Percentiles rank a stretch among this genome's conserved stretches.
phyloP scores from a whole-genome alignment of 2,113 vertebrate genomes.

The Propithecus coquereli region DNA sequence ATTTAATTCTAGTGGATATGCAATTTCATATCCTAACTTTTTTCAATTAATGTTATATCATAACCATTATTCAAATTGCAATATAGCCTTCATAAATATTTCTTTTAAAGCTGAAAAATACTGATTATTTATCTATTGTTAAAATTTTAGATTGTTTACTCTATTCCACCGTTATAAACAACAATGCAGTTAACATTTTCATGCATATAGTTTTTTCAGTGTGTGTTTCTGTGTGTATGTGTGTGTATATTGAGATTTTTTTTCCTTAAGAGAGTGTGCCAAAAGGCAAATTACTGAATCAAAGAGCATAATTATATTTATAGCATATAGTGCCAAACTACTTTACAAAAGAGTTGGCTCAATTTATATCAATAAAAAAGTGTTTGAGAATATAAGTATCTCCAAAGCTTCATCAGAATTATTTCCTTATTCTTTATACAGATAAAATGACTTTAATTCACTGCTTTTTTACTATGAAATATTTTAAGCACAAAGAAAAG shows the following conservation, averaged over 20 bases:
- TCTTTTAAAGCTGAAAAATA: neutral
- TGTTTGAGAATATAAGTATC: neutral
- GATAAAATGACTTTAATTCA: neutral
- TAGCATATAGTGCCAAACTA: neutral
- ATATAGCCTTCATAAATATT: neutral
- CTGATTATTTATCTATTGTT: neutral
- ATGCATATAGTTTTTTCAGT: neutral
- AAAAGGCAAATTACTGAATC: neutral
- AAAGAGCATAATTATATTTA: neutral
- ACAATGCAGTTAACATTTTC: neutral
- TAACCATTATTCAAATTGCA: neutral
- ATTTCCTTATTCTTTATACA: neutral
- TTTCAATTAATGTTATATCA: neutral
- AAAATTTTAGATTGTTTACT: neutral
- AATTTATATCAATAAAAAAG: constrained; percentile 1
- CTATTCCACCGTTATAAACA: neutral
- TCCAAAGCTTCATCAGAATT: neutral
- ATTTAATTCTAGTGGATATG: neutral
- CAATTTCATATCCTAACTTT: neutral
- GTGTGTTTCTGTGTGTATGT: neutral
- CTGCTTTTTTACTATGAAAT: constrained; percentile 25
- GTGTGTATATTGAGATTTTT: neutral
- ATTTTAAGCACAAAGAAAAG: constrained; percentile 21
- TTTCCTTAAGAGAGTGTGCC: neutral
- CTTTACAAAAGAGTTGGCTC: neutral